Conservation (phyloP, 2,113 vertebrate genomes). For the Pterocles gutturalis region DNA sequence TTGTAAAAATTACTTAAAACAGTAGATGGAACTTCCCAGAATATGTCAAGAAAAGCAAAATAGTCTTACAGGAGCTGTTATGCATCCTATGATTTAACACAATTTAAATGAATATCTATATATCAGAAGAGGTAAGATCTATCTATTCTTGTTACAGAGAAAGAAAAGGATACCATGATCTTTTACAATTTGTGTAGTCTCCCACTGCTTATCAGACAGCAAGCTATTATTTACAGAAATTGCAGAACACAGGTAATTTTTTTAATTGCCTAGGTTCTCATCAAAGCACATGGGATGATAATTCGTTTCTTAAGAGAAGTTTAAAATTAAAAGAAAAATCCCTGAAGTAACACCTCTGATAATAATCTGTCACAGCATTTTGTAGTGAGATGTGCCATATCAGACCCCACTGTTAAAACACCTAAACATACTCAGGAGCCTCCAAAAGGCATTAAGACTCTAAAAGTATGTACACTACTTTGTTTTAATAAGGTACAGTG, state of each 20-base stretch:
- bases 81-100: background rate
- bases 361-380: background rate
- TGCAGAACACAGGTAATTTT: background rate
- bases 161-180: background rate
- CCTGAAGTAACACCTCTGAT: background rate
- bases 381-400: background rate
- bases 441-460: background rate
- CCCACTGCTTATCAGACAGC: background rate
- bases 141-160: background rate
- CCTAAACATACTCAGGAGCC: background rate
- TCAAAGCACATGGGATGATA: background rate
- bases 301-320: background rate
- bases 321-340: background rate
- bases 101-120: background rate
- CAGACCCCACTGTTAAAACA: background rate
- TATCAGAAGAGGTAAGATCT: background rate
- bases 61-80: background rate
- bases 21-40: background rate
- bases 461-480: background rate
- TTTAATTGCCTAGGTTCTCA: background rate
- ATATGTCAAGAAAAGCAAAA: background rate
- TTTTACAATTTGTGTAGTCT: background rate
- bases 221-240: conserved; percentile 25
- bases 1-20: background rate
- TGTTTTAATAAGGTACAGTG: background rate